A percentile compares a stretch with the other conserved stretches of the same genome.
These are phyloP conservation scores for Himalopsyche kuldschensis DNA, from an alignment of 2,888 invertebrate species.

Conservation along the genomic window DNA sequence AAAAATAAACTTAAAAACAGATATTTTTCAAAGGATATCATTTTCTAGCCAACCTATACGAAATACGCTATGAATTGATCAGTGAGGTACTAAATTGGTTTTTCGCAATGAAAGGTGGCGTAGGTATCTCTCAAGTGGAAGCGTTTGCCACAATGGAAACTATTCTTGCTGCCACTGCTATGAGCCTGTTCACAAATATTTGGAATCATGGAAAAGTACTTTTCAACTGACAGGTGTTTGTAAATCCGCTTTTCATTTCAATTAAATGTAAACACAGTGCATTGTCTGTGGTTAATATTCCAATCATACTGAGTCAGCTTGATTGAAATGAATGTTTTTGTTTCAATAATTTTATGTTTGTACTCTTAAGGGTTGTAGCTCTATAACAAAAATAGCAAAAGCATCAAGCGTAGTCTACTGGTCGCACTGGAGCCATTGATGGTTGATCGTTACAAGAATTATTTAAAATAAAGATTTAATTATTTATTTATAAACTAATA, in stretches of 20 bases:
- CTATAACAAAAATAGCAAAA: no score
- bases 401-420: no score
- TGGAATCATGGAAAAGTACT: background rate
- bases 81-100: background rate
- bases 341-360: no score
- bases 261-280: background rate
- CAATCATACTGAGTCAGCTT: background rate
- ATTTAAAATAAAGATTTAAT: no score
- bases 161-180: slow-evolving; percentile 13
- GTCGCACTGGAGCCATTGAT: no score
- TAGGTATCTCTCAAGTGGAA: background rate
- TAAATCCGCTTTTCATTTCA: background rate
- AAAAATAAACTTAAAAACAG: no score
- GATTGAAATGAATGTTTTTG: no score
- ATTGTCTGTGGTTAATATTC: background rate
- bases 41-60: background rate
- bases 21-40: no score
- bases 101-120: background rate
- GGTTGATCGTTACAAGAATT: no score
- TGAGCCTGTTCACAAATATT: slow-evolving; percentile 19
- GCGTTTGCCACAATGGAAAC: background rate
- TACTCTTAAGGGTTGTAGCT: no score
- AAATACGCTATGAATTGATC: background rate
- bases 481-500: no score
- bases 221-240: background rate